Evolutionary conservation across 1,140 invertebrate genomes (phyloP).

Genomic region (Danaus plexippus): DNA sequence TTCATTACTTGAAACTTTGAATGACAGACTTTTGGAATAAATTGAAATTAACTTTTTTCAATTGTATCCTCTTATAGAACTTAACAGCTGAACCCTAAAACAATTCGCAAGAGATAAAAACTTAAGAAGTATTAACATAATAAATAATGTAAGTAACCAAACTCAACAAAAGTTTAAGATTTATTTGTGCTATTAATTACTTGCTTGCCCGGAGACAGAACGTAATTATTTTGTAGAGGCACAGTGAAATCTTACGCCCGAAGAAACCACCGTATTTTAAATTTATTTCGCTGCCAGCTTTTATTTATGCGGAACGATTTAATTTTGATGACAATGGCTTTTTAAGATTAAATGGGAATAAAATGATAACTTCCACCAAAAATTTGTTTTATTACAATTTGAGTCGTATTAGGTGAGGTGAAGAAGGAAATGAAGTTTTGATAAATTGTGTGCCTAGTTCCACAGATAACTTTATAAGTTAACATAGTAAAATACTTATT

Average conservation of each 20-base stretch:
- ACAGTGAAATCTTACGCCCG: constrained; percentile 48
- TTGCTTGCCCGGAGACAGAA: constrained; percentile 46
- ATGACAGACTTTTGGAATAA: constrained; percentile 1
- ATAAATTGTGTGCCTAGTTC: too few relatives aligned
- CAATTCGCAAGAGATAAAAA: constrained; percentile 26
- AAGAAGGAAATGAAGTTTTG: too few relatives aligned
- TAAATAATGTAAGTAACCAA: constrained; percentile 48
- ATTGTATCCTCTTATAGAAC: not conserved
- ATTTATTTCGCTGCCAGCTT: constrained; percentile 33
- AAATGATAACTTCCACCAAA: constrained; percentile 12
- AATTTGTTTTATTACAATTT: constrained; percentile 25
- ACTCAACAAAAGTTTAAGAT: constrained; percentile 54
- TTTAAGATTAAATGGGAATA: constrained; percentile 22
- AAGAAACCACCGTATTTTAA: constrained; percentile 34
- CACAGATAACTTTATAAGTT: too few relatives aligned
- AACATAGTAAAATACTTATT: too few relatives aligned
- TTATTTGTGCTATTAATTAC: constrained; percentile 56
- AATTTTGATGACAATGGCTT: constrained; percentile 32
- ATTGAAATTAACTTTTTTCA: constrained; percentile 2
- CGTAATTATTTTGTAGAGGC: constrained; percentile 54
- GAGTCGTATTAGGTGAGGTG: too few relatives aligned
- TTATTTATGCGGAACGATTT: constrained; percentile 35
- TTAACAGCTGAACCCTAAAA: constrained; percentile 3
- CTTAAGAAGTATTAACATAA: constrained; percentile 36
- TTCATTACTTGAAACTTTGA: too few relatives aligned